Base-by-base conservation (phyloP, 2,113 vertebrate genomes). In the Phainopepla nitens region DNA sequence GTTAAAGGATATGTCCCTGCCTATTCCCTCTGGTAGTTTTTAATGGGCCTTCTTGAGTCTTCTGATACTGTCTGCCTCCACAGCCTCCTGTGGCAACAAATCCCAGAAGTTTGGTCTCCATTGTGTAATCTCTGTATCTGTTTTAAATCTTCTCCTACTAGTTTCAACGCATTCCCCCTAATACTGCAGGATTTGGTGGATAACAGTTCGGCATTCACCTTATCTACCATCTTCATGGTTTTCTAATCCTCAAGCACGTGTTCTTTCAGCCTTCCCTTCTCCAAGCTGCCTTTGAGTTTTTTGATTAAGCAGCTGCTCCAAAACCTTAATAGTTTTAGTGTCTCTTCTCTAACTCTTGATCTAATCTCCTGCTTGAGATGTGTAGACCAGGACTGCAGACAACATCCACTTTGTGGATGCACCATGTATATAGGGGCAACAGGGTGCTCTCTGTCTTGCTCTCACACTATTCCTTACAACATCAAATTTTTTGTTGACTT, bases 71-170 rank as follows among this genome's bases (percentile, higher is more conserved):
- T 81, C 35, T 86, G 86, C 60, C 56, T 93, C 39, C 51, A 62
- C 58, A 81, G 51, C 56, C 82, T 81, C 86, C 83, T 94, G 86
- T 78, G 82, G 86, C 64, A 95, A 94, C 80, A 93, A 96, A 93
- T 92, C 68, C 94, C 96, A 90, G 86, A 62, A 95, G 72, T 14
- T 94, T 49, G 50, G 35, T 66, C 69, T 95, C 69, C 80, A 93
- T 71, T 95, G 91, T 93, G 93, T 93, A 95, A 96, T 42, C 82
- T 35, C 68, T 86, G 86, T 81, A 92, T 95, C 89, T 94, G 94
- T 77, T 97, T 96, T 89, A 94, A 92, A 89, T 96, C 79, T 94
- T 86, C 54, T 44, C 58, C 39, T 92, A 60, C 94, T 73, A 71
- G 76, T 95, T 96, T 92, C 80, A 92, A n/a, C 3, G 22, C 79